phyloP scores from a whole-genome alignment of 1,140 invertebrate genomes.

The Drosophila virilis region DNA sequence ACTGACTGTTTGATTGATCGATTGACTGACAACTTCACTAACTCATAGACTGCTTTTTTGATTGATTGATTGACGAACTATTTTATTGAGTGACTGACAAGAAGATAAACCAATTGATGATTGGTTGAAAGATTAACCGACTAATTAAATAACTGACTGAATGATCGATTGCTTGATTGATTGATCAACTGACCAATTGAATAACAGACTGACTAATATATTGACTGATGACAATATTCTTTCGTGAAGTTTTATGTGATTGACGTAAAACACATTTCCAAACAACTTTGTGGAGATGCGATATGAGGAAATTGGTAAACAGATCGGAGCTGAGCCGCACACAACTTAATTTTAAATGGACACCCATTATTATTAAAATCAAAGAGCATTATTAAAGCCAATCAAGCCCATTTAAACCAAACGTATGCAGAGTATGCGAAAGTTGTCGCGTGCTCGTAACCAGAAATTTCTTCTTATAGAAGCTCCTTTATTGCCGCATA shows the following conservation, averaged over 20 bases:
- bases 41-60: background rate
- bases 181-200: background rate
- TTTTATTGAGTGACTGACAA: background rate
- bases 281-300: too few species aligned
- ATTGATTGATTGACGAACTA: background rate
- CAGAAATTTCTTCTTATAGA: conserved; percentile 49
- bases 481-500: background rate
- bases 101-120: background rate
- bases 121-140: background rate
- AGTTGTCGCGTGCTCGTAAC: conserved; percentile 41
- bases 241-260: too few species aligned
- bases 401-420: background rate
- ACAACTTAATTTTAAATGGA: too few species aligned
- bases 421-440: background rate
- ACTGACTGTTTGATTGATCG: conserved; percentile 1
- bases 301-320: too few species aligned
- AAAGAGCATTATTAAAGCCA: background rate
- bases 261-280: too few species aligned
- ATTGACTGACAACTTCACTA: background rate
- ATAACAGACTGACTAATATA: too few species aligned
- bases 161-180: background rate
- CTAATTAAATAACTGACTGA: too few species aligned
- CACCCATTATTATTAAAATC: too few species aligned
- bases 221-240: too few species aligned
- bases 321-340: too few species aligned